Evolutionary conservation across 2,113 vertebrate genomes (phyloP).

Genomic region (Euleptes europaea): DNA sequence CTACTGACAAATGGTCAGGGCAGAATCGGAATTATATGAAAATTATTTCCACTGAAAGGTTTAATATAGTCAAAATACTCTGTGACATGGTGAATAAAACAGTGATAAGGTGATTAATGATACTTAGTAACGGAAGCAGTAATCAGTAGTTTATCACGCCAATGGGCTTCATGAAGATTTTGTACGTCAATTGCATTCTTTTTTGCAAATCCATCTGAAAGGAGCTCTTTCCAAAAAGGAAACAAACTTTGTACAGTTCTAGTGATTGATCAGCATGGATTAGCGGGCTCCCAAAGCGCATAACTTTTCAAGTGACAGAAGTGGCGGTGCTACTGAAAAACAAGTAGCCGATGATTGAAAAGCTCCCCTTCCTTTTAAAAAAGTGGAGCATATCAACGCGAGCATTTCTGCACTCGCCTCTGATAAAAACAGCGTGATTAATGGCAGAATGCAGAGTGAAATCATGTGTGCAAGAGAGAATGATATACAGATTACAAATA

Average conservation of each 20-base stretch:
- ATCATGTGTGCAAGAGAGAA: conserved; percentile 13
- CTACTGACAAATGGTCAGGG: neutral
- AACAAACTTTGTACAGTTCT: neutral
- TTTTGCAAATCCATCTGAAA: neutral
- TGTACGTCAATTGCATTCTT: neutral
- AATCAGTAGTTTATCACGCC: neutral
- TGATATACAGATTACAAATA: conserved; percentile 9
- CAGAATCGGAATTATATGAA: neutral
- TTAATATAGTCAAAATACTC: neutral
- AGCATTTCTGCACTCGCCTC: neutral
- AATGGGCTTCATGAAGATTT: neutral
- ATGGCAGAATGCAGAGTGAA: neutral
- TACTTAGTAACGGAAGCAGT: neutral
- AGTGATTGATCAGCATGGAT: neutral
- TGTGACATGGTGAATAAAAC: neutral
- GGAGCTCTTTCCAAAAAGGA: neutral
- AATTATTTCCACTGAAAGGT: neutral
- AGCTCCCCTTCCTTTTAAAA: neutral
- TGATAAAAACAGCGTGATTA: neutral
- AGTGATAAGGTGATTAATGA: neutral
- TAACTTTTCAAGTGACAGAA: neutral
- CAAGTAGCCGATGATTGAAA: conserved; percentile 4
- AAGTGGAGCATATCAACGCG: neutral
- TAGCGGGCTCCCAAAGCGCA: neutral
- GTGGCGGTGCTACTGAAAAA: neutral